Evolutionary conservation across 35 echinoderm and acorn worm species (phyloP).

Genomic region (Lytechinus variegatus): DNA sequence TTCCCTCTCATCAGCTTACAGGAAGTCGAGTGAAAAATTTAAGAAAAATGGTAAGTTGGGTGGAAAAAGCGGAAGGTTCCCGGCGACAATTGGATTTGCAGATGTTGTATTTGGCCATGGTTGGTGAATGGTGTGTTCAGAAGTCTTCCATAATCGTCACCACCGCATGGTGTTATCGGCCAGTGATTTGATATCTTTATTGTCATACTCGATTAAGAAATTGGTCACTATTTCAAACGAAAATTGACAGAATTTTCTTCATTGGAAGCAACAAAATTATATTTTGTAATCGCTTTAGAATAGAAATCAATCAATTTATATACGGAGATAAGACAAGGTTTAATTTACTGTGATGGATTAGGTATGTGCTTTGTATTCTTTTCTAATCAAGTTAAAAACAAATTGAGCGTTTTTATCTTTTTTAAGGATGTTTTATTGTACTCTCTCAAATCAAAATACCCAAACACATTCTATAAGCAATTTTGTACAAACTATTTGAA

Average conservation of each 20-base stretch:
- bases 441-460: no score
- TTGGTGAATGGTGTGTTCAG: background rate
- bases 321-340: no score
- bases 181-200: slow-evolving; percentile 5
- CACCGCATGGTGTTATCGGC: background rate
- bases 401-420: no score
- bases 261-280: background rate
- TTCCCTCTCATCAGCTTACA: no score
- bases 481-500: no score
- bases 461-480: no score
- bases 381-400: no score
- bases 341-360: no score
- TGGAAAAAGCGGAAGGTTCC: background rate
- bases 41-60: background rate
- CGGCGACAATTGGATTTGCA: background rate
- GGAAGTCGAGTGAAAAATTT: background rate
- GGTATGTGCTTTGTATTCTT: no score
- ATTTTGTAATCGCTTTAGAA: no score
- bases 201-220: background rate
- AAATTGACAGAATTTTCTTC: background rate
- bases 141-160: background rate
- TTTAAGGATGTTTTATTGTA: no score
- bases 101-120: background rate
- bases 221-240: background rate
- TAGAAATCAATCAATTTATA: no score